Evolutionary conservation across 2,888 invertebrate species (phyloP), one percentile per base, ranked within the genome.

Genomic region (Pristionchus arcanus): DNA sequence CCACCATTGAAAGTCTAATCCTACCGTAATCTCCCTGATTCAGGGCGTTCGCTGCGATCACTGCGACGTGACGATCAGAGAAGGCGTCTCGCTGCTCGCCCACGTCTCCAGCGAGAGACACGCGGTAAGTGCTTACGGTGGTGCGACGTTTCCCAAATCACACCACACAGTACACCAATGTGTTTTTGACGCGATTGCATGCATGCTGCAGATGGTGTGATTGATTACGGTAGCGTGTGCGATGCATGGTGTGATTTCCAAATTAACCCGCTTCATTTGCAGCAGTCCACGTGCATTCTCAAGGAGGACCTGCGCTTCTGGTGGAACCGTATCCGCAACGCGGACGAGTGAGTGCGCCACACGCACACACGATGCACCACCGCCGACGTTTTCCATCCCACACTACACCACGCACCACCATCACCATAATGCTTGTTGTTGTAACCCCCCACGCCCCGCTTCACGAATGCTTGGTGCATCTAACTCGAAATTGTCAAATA

Each of bases 281-380:
- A 84, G 84, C 55, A 53, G 34, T 19, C 84, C 7, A 59, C 84
- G 84, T 84, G 84, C 84, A 84, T 84, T 28, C 84, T 84, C 55
- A 84, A 84, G 84, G 84, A 84, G 55, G 84, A 84, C n/a, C 55
- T 84, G 21, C 53, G 84, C 59, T 84, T 84, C 84, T 84, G 84
- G 84, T 84, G 84, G 84, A 84, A 84, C 21, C 84, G 84, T 16
- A 84, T 84, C 84, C 53, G 59, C 28, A 55, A 59, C 34, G 84
- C 84, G 15, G 59, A 84, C 59, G 84, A 84, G 55, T 77, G 77
- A 77, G 25, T 68, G 68, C 31, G n/a, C 59, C 42, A 25, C 55
- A 55, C 34, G 19, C 13, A n/a, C 42, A 37, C 42, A 77, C 77
- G 37, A 49, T 9, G 77, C 77, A 77, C 77, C 77, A 37, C n/a